phyloP scores from a whole-genome alignment of 2,888 invertebrate species.

The Macrosiphum euphorbiae region DNA sequence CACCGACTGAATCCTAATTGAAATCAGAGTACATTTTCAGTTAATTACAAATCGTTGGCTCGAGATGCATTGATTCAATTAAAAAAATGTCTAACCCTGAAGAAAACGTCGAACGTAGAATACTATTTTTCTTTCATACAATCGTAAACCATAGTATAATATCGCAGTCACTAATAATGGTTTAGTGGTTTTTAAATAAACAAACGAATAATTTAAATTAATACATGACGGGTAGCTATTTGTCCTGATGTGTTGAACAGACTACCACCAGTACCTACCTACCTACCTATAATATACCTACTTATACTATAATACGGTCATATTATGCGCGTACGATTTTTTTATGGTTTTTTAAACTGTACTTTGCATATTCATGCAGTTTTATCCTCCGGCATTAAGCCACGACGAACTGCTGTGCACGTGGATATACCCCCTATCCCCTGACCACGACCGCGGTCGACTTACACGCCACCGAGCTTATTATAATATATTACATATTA shows the following conservation, averaged over 20 bases:
- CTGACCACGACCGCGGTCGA: neutral
- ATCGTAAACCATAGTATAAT: neutral
- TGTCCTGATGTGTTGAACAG: neutral
- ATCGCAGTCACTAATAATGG: neutral
- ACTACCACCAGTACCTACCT: neutral
- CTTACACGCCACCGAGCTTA: neutral
- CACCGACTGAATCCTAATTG: neutral
- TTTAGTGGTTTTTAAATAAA: neutral
- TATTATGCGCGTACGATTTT: neutral
- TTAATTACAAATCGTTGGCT: too few relatives aligned
- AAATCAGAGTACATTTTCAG: neutral
- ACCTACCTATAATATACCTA: too few relatives aligned
- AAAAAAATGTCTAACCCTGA: too few relatives aligned
- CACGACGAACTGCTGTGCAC: neutral
- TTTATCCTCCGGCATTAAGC: slow-evolving; percentile 8
- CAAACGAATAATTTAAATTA: neutral
- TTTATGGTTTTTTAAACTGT: slow-evolving; percentile 1
- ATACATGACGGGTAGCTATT: neutral
- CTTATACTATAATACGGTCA: neutral
- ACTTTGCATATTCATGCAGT: slow-evolving; percentile 36
- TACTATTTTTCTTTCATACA: neutral
- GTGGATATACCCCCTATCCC: neutral
- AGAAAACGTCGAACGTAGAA: neutral
- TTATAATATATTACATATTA: neutral
- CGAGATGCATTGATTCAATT: too few relatives aligned